A percentile compares a stretch with the other conserved stretches of the same genome.
These are phyloP conservation scores for Virgularia gustaviana DNA, from an alignment of 92 coral and sea anemone genomes.

Conservation along the genomic window DNA sequence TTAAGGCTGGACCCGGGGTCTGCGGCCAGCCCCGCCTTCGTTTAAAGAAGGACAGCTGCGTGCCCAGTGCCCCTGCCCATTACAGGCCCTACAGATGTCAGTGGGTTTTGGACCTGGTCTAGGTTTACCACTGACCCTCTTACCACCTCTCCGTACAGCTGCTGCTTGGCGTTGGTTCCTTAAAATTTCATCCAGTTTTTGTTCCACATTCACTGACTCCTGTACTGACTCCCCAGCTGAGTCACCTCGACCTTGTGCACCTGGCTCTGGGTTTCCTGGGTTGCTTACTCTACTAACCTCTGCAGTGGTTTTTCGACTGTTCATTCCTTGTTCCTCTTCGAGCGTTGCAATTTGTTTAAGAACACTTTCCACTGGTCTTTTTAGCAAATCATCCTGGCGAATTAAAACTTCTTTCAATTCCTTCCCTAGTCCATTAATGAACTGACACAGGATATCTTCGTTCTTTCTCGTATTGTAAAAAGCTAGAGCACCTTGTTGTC, in stretches of 20 bases:
- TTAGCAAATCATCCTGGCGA: slow-evolving; percentile 42
- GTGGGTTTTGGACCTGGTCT: slow-evolving; percentile 47
- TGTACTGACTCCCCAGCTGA: neutral
- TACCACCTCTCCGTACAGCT: slow-evolving; percentile 54
- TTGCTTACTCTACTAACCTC: too few relatives aligned
- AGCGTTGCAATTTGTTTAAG: slow-evolving; percentile 46
- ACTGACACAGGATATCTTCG: slow-evolving; percentile 51
- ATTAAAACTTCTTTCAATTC: slow-evolving; percentile 47
- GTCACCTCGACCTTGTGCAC: neutral
- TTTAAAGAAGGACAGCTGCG: slow-evolving; percentile 52
- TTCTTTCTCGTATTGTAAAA: slow-evolving; percentile 43
- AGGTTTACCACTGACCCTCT: slow-evolving; percentile 22
- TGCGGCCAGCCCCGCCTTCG: slow-evolving; percentile 52
- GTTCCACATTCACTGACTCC: slow-evolving; percentile 13
- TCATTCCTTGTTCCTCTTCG: slow-evolving; percentile 39
- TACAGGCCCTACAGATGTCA: slow-evolving; percentile 42
- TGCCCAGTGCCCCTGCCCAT: slow-evolving; percentile 48
- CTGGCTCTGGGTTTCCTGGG: slow-evolving; percentile 17
- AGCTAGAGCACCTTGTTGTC: slow-evolving; percentile 46
- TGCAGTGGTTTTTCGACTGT: slow-evolving; percentile 25
- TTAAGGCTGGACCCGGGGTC: slow-evolving; percentile 49
- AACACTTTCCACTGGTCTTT: slow-evolving; percentile 32
- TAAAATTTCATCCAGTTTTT: slow-evolving; percentile 38
- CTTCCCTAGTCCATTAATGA: slow-evolving; percentile 45
- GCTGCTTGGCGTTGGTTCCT: slow-evolving; percentile 35